phyloP scores from a whole-genome alignment of 2,888 invertebrate genomes.

The Chelonus formosanus region DNA sequence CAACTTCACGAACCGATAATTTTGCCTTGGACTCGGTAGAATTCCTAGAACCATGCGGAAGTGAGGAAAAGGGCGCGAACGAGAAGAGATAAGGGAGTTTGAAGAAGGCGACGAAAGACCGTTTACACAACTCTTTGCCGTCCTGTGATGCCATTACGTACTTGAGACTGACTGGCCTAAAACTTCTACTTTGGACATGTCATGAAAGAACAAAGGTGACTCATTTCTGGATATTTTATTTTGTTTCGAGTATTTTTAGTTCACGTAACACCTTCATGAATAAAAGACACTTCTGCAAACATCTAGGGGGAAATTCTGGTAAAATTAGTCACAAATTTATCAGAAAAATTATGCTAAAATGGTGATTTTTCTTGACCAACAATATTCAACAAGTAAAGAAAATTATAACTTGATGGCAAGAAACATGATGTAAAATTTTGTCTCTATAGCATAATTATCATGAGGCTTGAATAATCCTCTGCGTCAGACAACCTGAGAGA shows the following conservation, averaged over 20 bases:
- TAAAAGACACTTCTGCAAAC: too few species aligned
- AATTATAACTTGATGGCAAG: background rate
- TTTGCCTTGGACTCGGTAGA: background rate
- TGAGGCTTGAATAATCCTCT: too few species aligned
- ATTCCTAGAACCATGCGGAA: conserved; percentile 3
- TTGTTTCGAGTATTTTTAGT: too few species aligned
- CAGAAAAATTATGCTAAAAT: too few species aligned
- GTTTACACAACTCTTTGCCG: conserved; percentile 38
- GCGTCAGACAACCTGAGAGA: too few species aligned
- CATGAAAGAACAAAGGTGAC: conserved; percentile 13
- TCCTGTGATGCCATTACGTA: conserved; percentile 42
- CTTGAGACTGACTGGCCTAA: conserved; percentile 59
- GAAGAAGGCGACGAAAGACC: conserved; percentile 47
- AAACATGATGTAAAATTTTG: too few species aligned
- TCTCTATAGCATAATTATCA: too few species aligned
- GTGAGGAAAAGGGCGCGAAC: conserved; percentile 37
- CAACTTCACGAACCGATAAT: too few species aligned
- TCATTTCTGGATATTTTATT: background rate
- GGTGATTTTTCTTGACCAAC: too few species aligned
- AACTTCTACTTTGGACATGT: conserved; percentile 54
- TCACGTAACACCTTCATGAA: too few species aligned
- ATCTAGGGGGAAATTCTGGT: too few species aligned
- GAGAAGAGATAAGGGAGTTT: conserved; percentile 37
- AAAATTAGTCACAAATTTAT: too few species aligned
- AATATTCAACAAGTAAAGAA: background rate